A percentile compares a stretch with the other conserved stretches of the same genome.
phyloP scores from a whole-genome alignment of 2,113 vertebrate genomes.

The Sebastes schlegelii region DNA sequence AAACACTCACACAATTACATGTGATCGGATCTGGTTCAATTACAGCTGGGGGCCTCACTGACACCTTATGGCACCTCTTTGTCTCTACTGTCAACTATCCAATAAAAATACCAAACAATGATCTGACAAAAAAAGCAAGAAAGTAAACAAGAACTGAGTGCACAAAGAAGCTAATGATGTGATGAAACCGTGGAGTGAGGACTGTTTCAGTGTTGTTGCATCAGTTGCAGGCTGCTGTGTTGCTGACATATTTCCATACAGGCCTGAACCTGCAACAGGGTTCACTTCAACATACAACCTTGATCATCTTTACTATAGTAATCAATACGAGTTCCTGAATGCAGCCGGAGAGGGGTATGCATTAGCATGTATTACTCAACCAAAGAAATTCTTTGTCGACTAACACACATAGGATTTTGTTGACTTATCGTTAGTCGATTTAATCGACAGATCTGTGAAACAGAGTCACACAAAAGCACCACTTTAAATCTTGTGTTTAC shows the following conservation, averaged over 20 bases:
- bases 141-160: neutral
- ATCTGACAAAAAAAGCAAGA: neutral
- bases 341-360: neutral
- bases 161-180: conserved; percentile 18
- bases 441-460: no score
- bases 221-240: conserved; percentile 48
- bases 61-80: neutral
- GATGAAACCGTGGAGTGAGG: conserved; percentile 41
- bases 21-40: conserved; percentile 2
- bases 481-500: no score
- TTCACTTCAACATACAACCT: neutral
- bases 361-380: no score
- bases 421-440: no score
- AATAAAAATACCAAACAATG: neutral
- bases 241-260: conserved; percentile 22
- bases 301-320: neutral
- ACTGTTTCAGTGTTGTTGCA: conserved; percentile 59
- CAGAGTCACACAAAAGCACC: no score
- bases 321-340: neutral
- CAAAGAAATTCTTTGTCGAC: no score
- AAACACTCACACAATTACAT: neutral
- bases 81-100: neutral
- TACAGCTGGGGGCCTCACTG: neutral
- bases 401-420: no score
- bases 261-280: neutral